phyloP scores from a whole-genome alignment of 1,140 invertebrate species.

The Thaumetopoea pityocampa region DNA sequence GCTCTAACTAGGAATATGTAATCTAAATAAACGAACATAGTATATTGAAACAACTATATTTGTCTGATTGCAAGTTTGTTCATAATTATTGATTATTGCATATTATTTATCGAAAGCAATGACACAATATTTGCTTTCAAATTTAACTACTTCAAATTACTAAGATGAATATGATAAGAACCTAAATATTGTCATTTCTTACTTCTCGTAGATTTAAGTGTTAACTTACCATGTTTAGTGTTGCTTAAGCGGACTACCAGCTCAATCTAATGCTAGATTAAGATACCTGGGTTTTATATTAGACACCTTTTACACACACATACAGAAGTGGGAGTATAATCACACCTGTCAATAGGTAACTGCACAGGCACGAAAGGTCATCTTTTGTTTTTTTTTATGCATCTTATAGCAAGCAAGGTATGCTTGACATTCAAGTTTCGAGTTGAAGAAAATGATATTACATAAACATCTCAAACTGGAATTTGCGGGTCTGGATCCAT shows the following conservation, averaged over 20 bases:
- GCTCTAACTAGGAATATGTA: no score
- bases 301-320: constrained; percentile 27
- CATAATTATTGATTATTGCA: no score
- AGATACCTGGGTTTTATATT: constrained; percentile 2
- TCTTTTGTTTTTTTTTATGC: constrained; percentile 22
- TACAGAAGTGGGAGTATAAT: constrained; percentile 10
- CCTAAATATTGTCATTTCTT: background rate
- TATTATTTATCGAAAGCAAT: no score
- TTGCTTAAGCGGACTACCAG: constrained; percentile 13
- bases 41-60: no score
- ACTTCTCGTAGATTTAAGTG: no score
- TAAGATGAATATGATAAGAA: no score
- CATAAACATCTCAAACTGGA: no score
- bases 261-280: constrained; percentile 13
- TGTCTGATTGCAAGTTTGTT: no score
- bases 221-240: constrained; percentile 25
- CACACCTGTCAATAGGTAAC: constrained; percentile 7
- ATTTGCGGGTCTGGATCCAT: no score
- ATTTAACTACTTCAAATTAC: no score
- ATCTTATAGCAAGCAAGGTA: constrained; percentile 1
- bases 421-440: constrained; percentile 28
- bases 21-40: no score
- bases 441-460: background rate
- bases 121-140: no score
- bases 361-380: constrained; percentile 22